Base-by-base conservation (phyloP, 2,888 invertebrate species). In the Polyommatus icarus region DNA sequence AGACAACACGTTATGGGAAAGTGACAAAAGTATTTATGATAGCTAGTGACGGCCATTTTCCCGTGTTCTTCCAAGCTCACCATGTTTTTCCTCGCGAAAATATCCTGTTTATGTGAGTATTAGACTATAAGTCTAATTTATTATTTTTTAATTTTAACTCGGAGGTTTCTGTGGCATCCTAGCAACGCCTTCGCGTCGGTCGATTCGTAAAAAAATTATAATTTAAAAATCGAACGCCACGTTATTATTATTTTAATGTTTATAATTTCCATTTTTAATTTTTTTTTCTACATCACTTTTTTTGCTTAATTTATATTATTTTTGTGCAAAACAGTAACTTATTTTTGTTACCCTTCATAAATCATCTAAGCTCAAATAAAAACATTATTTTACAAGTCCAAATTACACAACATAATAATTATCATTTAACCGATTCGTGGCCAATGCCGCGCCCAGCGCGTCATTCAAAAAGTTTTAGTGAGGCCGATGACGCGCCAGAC, bases 91-190 rank as follows among this genome's bases (percentile, higher is more conserved):
- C 77, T 89, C 84, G 83, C 82, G 83, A 92, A 91, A 83, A 79
- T 91, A 59, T 82, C 90, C 79, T 93, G 89, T 91, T 88, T 93
- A 87, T 86, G 93, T 93, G 82, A 93, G 93, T 93, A 86, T 78
- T 32, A 6, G 10, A 61, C 10, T 10, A 57, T 24, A 61, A 24
- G 10, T 5, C 3, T 5, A 5, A 18, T 6, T 15, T 3, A 6
- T 67, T 32, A 12, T 29, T 67, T 67, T 10, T 24, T 24, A 59
- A n/a, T 59, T 59, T 57, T 20, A 1, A 20, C 10, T 18, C 15
- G 1, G 15, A 29, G 12, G 15, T 29, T 67, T 67, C 29, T 12
- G 29, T 29, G 29, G 67, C 29, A 29, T 32, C 67, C 29, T 67
- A 67, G 67, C 67, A 67, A 67, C 67, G 67, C 29, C 67, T 67